These are phyloP conservation scores for Tenthredo distinguenda DNA, from an alignment of 2,888 invertebrate species.

Conservation along the genomic window DNA sequence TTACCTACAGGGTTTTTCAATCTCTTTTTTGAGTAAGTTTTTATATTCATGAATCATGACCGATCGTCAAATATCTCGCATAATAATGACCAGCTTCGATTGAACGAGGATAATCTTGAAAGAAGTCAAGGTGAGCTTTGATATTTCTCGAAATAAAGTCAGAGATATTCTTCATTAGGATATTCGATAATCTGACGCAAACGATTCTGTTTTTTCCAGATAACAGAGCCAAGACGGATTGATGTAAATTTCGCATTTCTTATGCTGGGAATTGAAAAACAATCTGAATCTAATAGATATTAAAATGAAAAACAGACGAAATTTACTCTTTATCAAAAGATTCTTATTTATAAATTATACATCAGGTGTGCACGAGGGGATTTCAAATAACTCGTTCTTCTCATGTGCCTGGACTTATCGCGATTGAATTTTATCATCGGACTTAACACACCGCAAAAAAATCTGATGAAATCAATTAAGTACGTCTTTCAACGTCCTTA, in stretches of 20 bases:
- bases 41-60: neutral
- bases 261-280: neutral
- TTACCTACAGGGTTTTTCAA: neutral
- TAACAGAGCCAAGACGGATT: no score
- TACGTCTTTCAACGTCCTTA: no score
- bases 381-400: neutral
- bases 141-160: neutral
- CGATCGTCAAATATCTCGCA: neutral
- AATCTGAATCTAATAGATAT: neutral
- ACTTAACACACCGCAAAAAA: no score
- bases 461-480: neutral
- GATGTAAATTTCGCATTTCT: no score
- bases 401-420: neutral
- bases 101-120: neutral
- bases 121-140: no score
- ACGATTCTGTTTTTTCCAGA: no score
- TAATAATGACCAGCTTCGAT: neutral
- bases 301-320: neutral
- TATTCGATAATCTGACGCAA: no score
- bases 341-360: no score
- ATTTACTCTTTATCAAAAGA: no score
- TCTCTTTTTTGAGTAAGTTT: neutral
- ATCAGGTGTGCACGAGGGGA: no score
- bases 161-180: no score
- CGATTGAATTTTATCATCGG: neutral